A percentile compares a stretch with the other conserved stretches of the same genome.
phyloP scores from a whole-genome alignment of 2,113 vertebrate species.

The Chamaetylas fuelleborni region DNA sequence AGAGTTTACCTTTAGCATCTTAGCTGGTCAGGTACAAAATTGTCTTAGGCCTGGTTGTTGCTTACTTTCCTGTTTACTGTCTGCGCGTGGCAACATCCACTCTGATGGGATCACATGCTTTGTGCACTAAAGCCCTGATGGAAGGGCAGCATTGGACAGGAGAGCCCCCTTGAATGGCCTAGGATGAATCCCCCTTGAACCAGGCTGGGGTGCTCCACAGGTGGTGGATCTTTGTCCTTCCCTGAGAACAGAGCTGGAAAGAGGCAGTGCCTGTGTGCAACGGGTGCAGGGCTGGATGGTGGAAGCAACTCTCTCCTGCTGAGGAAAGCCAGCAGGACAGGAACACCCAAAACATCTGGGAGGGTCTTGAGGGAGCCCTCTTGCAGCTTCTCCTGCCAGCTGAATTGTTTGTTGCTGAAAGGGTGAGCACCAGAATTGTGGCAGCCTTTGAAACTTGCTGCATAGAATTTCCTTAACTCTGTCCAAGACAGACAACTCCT shows the following conservation, averaged over 20 bases:
- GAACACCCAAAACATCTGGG: not conserved
- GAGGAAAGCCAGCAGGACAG: not conserved
- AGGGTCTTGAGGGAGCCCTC: not conserved
- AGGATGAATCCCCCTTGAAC: not conserved
- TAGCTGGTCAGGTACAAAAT: not conserved
- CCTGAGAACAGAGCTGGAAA: not conserved
- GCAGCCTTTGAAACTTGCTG: not conserved
- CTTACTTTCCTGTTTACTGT: not conserved
- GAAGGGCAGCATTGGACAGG: not conserved
- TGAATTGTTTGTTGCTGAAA: not conserved
- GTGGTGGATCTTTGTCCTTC: not conserved
- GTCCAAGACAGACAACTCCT: not conserved
- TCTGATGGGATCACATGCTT: fast-evolving
- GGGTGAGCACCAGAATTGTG: not conserved
- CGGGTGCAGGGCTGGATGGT: not conserved
- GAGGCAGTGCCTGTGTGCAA: fast-evolving
- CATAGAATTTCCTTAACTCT: not conserved
- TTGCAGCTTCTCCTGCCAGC: not conserved
- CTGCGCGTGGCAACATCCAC: fast-evolving
- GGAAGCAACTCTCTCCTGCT: not conserved
- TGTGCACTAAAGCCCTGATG: fast-evolving
- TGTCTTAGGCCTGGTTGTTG: not conserved
- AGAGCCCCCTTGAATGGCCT: not conserved
- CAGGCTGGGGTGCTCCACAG: not conserved
- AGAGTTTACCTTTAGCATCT: not conserved